Conservation (phyloP, 2,888 invertebrate genomes). For the Ashinkailepas kermadecensis region DNA sequence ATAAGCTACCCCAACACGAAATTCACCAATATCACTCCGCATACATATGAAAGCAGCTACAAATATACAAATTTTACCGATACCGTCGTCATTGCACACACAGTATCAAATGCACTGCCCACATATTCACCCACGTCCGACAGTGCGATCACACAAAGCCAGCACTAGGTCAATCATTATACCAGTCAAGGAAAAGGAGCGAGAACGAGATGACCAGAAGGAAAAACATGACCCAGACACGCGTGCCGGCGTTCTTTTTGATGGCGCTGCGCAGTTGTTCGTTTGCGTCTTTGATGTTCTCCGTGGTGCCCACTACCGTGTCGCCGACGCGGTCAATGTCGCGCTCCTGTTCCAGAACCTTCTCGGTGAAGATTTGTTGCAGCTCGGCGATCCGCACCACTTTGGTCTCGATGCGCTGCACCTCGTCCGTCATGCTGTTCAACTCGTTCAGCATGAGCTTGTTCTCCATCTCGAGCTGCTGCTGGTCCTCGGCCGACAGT, state of each 20-base stretch:
- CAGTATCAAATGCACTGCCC: too few species aligned
- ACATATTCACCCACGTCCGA: too few species aligned
- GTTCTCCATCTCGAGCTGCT: constrained; percentile 90
- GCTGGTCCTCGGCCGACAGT: constrained; percentile 66
- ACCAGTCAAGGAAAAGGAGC: constrained; percentile 95
- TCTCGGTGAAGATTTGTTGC: constrained; percentile 90
- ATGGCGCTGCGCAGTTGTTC: constrained; percentile 96
- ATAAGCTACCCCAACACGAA: too few species aligned
- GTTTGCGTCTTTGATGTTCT: constrained; percentile 93
- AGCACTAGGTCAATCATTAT: constrained; percentile 51
- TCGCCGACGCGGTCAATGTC: constrained; percentile 85
- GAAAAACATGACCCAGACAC: constrained; percentile 92
- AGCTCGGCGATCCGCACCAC: constrained; percentile 87
- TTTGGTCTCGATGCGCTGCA: constrained; percentile 79
- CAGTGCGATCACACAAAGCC: too few species aligned
- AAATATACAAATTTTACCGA: too few species aligned
- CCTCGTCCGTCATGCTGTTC: constrained; percentile 81
- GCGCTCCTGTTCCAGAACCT: constrained; percentile 88
- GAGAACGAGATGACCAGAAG: constrained; percentile 92
- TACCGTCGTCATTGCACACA: too few species aligned
- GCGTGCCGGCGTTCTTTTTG: constrained; percentile 87
- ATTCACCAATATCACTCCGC: too few species aligned
- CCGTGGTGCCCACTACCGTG: constrained; percentile 82
- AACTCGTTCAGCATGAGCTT: constrained; percentile 75
- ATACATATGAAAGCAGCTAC: too few species aligned